Percentiles rank a stretch among this genome's conserved stretches.
Conservation (phyloP, 1,140 invertebrate species). For the Drosophila albomicans region DNA sequence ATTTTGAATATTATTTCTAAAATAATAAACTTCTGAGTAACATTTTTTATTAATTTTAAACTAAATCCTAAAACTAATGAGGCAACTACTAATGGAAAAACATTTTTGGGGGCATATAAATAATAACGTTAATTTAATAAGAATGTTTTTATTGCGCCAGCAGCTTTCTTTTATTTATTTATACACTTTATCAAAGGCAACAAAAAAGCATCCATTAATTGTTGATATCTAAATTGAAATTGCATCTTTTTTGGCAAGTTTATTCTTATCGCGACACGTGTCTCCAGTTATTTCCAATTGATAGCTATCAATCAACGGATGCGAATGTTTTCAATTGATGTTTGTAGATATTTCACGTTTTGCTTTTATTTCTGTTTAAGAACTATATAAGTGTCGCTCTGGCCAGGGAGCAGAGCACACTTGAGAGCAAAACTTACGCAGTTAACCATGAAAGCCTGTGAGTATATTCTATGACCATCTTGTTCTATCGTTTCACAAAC, state of each 20-base stretch:
- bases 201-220: conserved; percentile 33
- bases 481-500: background rate
- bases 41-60: too few species aligned
- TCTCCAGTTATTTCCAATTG: conserved; percentile 16
- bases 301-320: conserved; percentile 68
- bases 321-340: conserved; percentile 60
- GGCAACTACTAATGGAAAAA: too few species aligned
- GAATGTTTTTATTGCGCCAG: background rate
- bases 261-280: conserved; percentile 13
- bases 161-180: background rate
- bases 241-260: conserved; percentile 6
- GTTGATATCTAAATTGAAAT: conserved; percentile 38
- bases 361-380: conserved; percentile 16
- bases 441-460: conserved; percentile 69
- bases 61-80: too few species aligned
- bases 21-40: too few species aligned
- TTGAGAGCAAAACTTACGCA: conserved; percentile 49
- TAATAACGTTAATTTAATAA: background rate
- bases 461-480: conserved; percentile 34
- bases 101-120: background rate
- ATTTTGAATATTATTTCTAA: too few species aligned
- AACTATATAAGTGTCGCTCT: conserved; percentile 63
- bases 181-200: background rate
- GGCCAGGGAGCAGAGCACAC: conserved; percentile 41
- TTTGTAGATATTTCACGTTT: conserved; percentile 33